Percentiles rank a stretch among this genome's conserved stretches.
Evolutionary conservation across 2,113 vertebrate species (phyloP).

Genomic region (Thamnaconus septentrionalis): DNA sequence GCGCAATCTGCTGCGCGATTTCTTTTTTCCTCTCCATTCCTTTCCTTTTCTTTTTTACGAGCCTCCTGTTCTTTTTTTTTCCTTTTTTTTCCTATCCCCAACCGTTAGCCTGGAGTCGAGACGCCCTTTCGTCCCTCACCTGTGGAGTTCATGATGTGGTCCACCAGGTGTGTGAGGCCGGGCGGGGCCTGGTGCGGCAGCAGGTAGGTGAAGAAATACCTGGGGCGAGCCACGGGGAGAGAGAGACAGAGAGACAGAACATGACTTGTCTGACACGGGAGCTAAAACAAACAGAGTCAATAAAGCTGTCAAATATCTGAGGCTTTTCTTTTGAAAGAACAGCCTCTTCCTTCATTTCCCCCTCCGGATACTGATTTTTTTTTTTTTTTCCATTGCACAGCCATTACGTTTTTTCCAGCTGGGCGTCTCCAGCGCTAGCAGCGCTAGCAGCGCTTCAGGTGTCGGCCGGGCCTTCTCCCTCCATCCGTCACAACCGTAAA

Average conservation of each 20-base stretch:
- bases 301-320: slow-evolving; percentile 60
- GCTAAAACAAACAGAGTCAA: slow-evolving; percentile 42
- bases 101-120: slow-evolving; percentile 32
- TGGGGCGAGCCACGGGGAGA: slow-evolving; percentile 61
- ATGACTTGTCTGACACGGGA: slow-evolving; percentile 44
- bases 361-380: slow-evolving; percentile 10
- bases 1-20: neutral
- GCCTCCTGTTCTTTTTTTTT: no score
- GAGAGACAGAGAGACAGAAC: slow-evolving; percentile 41
- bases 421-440: slow-evolving; percentile 14
- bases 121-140: slow-evolving; percentile 70
- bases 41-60: no score
- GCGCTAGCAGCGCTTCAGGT: slow-evolving; percentile 27
- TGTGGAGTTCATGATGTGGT: slow-evolving; percentile 87
- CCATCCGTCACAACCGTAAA: slow-evolving; percentile 41
- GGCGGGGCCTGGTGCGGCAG: slow-evolving; percentile 87
- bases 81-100: slow-evolving; percentile 47
- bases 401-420: slow-evolving; percentile 21
- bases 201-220: slow-evolving; percentile 93
- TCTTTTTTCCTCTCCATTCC: no score
- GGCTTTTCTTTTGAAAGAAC: slow-evolving; percentile 13
- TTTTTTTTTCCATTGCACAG: no score
- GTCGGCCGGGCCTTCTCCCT: slow-evolving; percentile 26
- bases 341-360: slow-evolving; percentile 4
- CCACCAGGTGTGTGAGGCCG: slow-evolving; percentile 79